phyloP scores from a whole-genome alignment of 2,888 invertebrate genomes.

The Exocentrus adspersus region DNA sequence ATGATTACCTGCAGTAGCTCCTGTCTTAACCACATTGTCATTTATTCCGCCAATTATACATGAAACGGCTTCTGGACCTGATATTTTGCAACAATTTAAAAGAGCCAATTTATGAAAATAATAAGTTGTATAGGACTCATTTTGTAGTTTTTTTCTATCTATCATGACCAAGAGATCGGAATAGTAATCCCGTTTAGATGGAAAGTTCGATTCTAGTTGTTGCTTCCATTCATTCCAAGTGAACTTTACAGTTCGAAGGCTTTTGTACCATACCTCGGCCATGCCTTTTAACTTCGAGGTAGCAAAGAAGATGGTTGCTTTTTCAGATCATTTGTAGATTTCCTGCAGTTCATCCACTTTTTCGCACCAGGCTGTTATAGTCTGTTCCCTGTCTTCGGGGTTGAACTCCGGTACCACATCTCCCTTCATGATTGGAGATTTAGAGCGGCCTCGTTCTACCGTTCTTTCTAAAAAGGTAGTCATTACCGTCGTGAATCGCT shows the following conservation, averaged over 20 bases:
- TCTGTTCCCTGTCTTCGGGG: slow-evolving; percentile 31
- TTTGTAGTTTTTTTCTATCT: background rate
- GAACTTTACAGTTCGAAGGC: slow-evolving; percentile 34
- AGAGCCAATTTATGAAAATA: background rate
- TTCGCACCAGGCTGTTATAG: slow-evolving; percentile 31
- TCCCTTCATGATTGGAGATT: slow-evolving; percentile 15
- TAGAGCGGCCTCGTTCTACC: background rate
- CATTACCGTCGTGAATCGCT: background rate
- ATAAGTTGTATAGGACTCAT: background rate
- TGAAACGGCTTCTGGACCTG: background rate
- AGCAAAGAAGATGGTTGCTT: slow-evolving; percentile 39
- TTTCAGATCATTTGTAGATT: slow-evolving; percentile 39
- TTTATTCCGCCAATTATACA: background rate
- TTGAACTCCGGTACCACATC: slow-evolving; percentile 34
- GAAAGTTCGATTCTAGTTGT: background rate
- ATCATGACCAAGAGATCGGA: slow-evolving; percentile 26
- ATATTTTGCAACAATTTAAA: background rate
- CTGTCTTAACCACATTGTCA: background rate
- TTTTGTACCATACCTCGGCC: slow-evolving; percentile 44
- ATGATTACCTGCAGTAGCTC: slow-evolving; percentile 37
- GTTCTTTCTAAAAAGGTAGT: background rate
- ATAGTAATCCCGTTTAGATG: slow-evolving; percentile 1
- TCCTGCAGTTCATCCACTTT: slow-evolving; percentile 39
- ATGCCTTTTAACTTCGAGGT: slow-evolving; percentile 35
- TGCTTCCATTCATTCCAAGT: slow-evolving; percentile 31